phyloP scores from a whole-genome alignment of 2,888 invertebrate species.

The Orthosia gothica region DNA sequence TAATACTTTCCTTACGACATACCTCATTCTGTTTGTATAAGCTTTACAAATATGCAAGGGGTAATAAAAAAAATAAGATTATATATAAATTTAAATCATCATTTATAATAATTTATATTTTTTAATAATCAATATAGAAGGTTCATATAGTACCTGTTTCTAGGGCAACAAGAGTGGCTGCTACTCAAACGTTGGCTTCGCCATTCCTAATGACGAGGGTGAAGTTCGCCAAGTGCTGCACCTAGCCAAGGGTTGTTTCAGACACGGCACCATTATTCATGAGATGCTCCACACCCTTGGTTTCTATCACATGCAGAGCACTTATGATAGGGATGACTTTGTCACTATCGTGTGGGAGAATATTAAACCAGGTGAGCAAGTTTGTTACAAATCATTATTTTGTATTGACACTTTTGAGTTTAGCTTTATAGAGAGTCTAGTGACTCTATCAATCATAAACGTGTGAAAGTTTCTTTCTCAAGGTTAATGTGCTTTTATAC shows the following conservation, averaged over 20 bases:
- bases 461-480: background rate
- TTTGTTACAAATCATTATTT: background rate
- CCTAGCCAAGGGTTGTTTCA: conserved; percentile 91
- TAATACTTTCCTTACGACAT: background rate
- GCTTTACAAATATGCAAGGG: too few relatives aligned
- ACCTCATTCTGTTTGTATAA: too few relatives aligned
- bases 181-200: conserved; percentile 86
- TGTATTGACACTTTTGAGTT: background rate
- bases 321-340: conserved; percentile 94
- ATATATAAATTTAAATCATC: too few relatives aligned
- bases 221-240: conserved; percentile 87
- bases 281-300: conserved; percentile 96
- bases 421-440: background rate
- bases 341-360: conserved; percentile 95
- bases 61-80: too few relatives aligned
- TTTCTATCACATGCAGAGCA: conserved; percentile 96
- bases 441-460: background rate
- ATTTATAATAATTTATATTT: too few relatives aligned
- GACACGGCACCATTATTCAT: conserved; percentile 93
- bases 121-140: background rate
- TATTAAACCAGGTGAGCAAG: conserved; percentile 90
- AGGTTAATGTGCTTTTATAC: background rate
- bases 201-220: conserved; percentile 73
- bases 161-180: conserved; percentile 93
- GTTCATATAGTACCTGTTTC: background rate